Evolutionary conservation across 2,113 vertebrate species (phyloP), one percentile per base, ranked within the genome.

Genomic region (Ascaphus truei): DNA sequence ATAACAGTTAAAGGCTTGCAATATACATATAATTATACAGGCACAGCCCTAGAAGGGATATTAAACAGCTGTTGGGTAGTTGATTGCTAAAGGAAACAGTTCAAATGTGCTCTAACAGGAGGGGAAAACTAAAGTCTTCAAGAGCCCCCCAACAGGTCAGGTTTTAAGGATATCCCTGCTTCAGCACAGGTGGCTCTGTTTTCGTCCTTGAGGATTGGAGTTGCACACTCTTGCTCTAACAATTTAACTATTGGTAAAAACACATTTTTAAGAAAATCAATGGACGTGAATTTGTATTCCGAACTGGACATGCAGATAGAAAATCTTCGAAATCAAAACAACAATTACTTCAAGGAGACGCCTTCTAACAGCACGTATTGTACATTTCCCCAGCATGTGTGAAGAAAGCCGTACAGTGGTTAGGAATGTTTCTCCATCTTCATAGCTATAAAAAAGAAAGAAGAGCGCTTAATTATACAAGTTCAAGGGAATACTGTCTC

Each of bases 221-320:
- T n/a, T n/a, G n/a, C n/a, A n/a, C n/a, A n/a, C n/a, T n/a, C n/a
- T n/a, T n/a, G n/a, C n/a, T n/a, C n/a, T n/a, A n/a, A n/a, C 39
- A 58, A 29, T 58, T 57, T 45, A 68, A 68, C 53, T 68, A 57
- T 39, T 20, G n/a, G 51, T 18, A 30, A 7, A 55, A 57, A 63
- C 41, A 50, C 29, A 63, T 63, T 36, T n/a, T 33, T 63, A 31
- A n/a, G 65, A 58, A 57, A 68, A 68, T 68, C 39, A 58, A 68
- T 68, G 57, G 47, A 58, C 53, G 48, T 48, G 37, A 56, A 68
- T 68, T 68, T 68, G 65, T 68, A 58, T 48, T 68, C 30, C 25
- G 29, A 13, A 15, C 43, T 47, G 51, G 18, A 48, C 53, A 47
- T 58, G 15, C 65, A n/a, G 23, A 57, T 39, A 57, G 27, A 56